Evolutionary conservation across 2,888 invertebrate species (phyloP).

Genomic region (Eueremaeus valkanovi): DNA sequence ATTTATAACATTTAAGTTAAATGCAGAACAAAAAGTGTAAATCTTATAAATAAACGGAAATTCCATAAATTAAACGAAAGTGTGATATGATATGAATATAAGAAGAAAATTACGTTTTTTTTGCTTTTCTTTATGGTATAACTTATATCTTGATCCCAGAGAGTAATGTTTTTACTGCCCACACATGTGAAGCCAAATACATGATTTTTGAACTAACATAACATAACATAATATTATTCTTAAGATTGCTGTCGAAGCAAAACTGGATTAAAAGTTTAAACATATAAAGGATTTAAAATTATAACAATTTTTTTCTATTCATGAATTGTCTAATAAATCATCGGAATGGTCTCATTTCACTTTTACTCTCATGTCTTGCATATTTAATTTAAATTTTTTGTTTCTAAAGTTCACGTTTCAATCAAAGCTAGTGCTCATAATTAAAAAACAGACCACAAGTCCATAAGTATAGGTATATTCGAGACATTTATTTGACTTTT

Average conservation of each 20-base stretch:
- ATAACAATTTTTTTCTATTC: background rate
- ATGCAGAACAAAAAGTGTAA: no score
- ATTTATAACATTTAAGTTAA: no score
- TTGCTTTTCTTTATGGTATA: no score
- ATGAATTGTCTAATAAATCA: background rate
- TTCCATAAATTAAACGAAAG: no score
- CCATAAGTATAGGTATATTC: no score
- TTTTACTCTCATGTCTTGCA: background rate
- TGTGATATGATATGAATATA: no score
- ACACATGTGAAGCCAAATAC: background rate
- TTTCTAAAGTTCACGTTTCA: background rate
- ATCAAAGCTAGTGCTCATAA: background rate
- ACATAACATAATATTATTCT: background rate
- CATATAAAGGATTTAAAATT: background rate
- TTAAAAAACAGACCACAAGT: no score
- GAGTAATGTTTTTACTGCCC: background rate
- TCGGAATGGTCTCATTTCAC: background rate
- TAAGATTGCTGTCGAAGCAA: background rate
- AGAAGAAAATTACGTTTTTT: no score
- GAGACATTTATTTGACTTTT: background rate
- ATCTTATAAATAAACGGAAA: no score
- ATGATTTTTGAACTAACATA: background rate
- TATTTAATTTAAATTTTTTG: background rate
- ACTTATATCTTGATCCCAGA: no score
- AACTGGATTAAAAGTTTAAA: slow-evolving; percentile 1